Conservation (phyloP, 2,797 vertebrate species). For the Myotis planiceps region DNA sequence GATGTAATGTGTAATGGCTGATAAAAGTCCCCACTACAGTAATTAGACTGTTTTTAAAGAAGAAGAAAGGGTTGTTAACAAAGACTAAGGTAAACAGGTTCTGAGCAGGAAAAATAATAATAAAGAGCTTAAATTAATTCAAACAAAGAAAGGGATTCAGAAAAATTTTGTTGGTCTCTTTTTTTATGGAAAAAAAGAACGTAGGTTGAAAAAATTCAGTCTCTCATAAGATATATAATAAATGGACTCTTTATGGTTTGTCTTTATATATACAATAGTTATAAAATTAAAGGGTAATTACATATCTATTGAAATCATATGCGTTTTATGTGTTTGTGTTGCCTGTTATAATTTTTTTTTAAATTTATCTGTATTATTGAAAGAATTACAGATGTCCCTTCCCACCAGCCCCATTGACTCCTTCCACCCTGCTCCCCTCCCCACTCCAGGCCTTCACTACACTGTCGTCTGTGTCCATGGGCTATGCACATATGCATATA, state of each 20-base stretch:
- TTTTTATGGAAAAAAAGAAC: background rate
- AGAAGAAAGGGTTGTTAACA: conserved; percentile 49
- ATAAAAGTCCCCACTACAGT: conserved; percentile 42
- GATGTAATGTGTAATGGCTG: conserved; percentile 52
- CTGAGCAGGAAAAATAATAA: background rate
- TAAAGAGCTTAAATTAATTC: background rate
- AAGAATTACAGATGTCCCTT: too few relatives aligned
- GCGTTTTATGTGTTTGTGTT: background rate
- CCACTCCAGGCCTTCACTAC: too few relatives aligned
- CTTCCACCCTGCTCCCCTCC: too few relatives aligned
- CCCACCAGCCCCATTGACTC: too few relatives aligned
- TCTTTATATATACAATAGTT: background rate
- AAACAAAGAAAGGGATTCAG: background rate
- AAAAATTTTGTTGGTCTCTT: background rate
- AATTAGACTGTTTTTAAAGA: conserved; percentile 56
- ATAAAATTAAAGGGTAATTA: background rate
- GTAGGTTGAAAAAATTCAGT: background rate
- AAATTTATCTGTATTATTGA: too few relatives aligned
- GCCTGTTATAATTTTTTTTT: too few relatives aligned
- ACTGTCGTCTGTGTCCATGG: too few relatives aligned
- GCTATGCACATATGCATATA: too few relatives aligned
- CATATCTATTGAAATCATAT: background rate
- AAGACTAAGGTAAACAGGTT: background rate
- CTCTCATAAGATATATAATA: background rate
- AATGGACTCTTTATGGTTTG: background rate